Percentiles rank a stretch among this genome's conserved stretches.
These are phyloP conservation scores for Mimachlamys varia DNA, from an alignment of 2,888 invertebrate species.

Conservation along the genomic window DNA sequence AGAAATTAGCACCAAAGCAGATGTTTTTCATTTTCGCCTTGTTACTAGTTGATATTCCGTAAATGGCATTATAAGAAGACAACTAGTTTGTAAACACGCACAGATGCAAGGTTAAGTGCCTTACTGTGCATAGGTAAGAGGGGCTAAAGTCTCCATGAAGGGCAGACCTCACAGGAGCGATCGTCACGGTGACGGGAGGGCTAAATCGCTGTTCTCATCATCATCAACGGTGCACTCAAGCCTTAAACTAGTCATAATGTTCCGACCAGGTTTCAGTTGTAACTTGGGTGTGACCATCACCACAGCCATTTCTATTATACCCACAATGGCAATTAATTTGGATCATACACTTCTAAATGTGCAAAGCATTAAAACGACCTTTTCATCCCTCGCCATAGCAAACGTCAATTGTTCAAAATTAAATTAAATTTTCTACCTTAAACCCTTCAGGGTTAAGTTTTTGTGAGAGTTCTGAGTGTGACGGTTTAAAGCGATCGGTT, in stretches of 20 bases:
- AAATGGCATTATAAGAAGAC: slow-evolving; percentile 9
- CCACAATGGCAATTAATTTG: slow-evolving; percentile 20
- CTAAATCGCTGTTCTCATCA: slow-evolving; percentile 5
- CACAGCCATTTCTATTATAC: not conserved
- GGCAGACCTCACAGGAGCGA: not conserved
- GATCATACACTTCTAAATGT: slow-evolving; percentile 31
- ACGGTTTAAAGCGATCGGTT: slow-evolving; percentile 18
- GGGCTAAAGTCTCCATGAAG: not conserved
- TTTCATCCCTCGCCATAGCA: slow-evolving; percentile 26
- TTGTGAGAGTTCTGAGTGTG: slow-evolving; percentile 25
- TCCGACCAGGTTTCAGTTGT: not conserved
- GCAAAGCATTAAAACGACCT: slow-evolving; percentile 32
- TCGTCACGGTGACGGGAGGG: not conserved
- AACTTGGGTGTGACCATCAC: not conserved
- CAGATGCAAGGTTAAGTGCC: slow-evolving; percentile 29
- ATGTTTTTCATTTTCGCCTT: slow-evolving; percentile 29
- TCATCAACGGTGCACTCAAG: slow-evolving; percentile 16
- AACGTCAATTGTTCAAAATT: slow-evolving; percentile 10
- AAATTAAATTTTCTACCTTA: slow-evolving; percentile 32
- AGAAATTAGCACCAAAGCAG: slow-evolving; percentile 34
- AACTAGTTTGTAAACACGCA: not conserved
- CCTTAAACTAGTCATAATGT: slow-evolving; percentile 17
- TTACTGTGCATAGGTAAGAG: not conserved
- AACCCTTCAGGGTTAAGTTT: slow-evolving; percentile 10
- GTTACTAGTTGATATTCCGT: not conserved